A percentile compares a stretch with the other conserved stretches of the same genome.
phyloP scores from a whole-genome alignment of 2,113 vertebrate species.

The Balaenoptera acutorostrata region DNA sequence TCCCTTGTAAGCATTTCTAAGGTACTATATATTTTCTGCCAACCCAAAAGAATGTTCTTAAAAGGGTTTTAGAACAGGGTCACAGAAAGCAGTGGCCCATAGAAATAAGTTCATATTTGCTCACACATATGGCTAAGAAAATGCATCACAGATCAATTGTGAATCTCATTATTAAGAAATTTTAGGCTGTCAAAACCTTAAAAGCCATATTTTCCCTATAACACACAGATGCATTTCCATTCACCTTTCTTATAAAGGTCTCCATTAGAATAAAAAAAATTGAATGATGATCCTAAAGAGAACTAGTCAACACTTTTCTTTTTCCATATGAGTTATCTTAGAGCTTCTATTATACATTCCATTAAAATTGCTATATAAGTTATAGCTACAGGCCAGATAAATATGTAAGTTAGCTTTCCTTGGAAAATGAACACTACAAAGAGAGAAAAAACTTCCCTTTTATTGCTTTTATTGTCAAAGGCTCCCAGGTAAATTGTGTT shows the following conservation, averaged over 20 bases:
- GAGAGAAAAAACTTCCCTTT: neutral
- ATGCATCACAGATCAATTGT: constrained; percentile 56
- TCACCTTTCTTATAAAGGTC: constrained; percentile 55
- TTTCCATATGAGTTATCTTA: constrained; percentile 44
- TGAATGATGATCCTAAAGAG: constrained; percentile 42
- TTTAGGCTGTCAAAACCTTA: constrained; percentile 58
- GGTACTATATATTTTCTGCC: constrained; percentile 43
- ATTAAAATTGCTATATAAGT: neutral
- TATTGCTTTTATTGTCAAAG: constrained; percentile 16
- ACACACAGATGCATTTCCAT: constrained; percentile 42
- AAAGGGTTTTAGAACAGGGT: constrained; percentile 52
- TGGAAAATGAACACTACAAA: neutral
- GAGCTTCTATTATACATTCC: neutral
- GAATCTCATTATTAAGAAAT: constrained; percentile 68
- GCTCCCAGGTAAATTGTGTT: neutral
- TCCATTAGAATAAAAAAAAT: constrained; percentile 50
- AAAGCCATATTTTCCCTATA: constrained; percentile 49
- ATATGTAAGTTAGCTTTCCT: neutral
- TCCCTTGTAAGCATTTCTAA: constrained; percentile 30
- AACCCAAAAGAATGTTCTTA: constrained; percentile 44
- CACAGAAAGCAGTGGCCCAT: constrained; percentile 46
- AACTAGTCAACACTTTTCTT: constrained; percentile 29
- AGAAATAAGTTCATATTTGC: constrained; percentile 54
- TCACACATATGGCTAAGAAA: constrained; percentile 37
- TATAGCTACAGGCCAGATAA: constrained; percentile 3